Conservation (phyloP, 2,888 invertebrate genomes). For the Tortrix viridana region DNA sequence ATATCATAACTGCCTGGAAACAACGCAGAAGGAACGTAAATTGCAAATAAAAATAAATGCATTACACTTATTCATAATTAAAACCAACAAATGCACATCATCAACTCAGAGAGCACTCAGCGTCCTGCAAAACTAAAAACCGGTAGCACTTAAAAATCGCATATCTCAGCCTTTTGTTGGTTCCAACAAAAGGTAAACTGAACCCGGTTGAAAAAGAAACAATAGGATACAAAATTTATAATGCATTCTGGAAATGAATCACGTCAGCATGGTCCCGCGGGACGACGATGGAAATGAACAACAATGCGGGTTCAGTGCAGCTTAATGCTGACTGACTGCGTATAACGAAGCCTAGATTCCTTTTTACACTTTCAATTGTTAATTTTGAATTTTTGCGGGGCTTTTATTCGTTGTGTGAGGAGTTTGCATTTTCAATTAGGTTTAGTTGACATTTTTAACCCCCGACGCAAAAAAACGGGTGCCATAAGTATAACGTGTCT, state of each 20-base stretch:
- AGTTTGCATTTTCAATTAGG: too few relatives aligned
- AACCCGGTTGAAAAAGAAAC: conserved; percentile 75
- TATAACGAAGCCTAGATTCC: conserved; percentile 28
- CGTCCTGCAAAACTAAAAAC: background rate
- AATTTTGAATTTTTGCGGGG: conserved; percentile 4
- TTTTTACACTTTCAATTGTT: conserved; percentile 13
- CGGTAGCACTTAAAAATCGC: conserved; percentile 65
- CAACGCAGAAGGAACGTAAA: too few relatives aligned
- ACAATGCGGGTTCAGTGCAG: conserved; percentile 61
- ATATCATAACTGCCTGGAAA: too few relatives aligned
- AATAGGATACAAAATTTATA: conserved; percentile 78
- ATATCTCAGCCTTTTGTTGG: conserved; percentile 72
- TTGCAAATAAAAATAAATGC: background rate
- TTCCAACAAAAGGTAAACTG: conserved; percentile 72
- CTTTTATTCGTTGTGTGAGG: too few relatives aligned
- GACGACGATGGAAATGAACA: conserved; percentile 77
- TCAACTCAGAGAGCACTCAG: background rate
- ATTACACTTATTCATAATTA: background rate
- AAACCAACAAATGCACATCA: background rate
- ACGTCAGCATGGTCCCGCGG: conserved; percentile 69
- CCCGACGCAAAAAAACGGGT: too few relatives aligned
- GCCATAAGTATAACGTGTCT: too few relatives aligned
- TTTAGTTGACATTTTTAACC: too few relatives aligned
- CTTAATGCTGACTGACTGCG: conserved; percentile 43
- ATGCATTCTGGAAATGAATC: conserved; percentile 79